These are phyloP conservation scores for Petrocephalus microphthalmus DNA, from an alignment of 2,113 vertebrate species.

Conservation along the genomic window DNA sequence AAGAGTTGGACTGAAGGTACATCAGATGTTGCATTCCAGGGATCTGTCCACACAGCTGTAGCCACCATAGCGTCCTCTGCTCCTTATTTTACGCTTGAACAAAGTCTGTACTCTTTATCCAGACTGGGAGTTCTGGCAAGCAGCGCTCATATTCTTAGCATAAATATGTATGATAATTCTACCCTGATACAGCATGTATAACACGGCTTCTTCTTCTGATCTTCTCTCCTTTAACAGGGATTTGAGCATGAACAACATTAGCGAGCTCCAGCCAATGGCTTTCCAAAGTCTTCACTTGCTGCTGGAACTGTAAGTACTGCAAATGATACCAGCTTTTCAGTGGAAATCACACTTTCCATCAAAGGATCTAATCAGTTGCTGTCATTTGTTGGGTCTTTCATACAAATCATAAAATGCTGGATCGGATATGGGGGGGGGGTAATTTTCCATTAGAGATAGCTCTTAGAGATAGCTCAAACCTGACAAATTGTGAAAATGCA, in stretches of 20 bases:
- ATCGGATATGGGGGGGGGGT: neutral
- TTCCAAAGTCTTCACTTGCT: constrained; percentile 60
- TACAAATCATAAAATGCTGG: neutral
- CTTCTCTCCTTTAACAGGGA: constrained; percentile 48
- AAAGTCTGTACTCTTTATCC: neutral
- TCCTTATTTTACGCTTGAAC: neutral
- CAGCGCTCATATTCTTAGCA: neutral
- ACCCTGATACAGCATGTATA: neutral
- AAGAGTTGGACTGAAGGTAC: neutral
- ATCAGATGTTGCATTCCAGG: neutral
- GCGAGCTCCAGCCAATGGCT: constrained; percentile 47
- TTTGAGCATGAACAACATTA: constrained; percentile 74
- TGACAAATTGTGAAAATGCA: neutral
- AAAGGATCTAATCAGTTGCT: neutral
- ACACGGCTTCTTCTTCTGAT: neutral
- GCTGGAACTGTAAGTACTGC: constrained; percentile 68
- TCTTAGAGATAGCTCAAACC: no score
- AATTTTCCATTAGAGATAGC: neutral
- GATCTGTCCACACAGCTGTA: neutral
- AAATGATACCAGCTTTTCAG: neutral
- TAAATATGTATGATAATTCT: neutral
- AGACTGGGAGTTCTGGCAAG: neutral
- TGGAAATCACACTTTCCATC: neutral
- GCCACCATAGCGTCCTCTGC: neutral
- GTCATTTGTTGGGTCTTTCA: neutral